Percentiles rank a stretch among this genome's conserved stretches.
Conservation (phyloP, 2,797 vertebrate species). For the Eleutherodactylus coqui region DNA sequence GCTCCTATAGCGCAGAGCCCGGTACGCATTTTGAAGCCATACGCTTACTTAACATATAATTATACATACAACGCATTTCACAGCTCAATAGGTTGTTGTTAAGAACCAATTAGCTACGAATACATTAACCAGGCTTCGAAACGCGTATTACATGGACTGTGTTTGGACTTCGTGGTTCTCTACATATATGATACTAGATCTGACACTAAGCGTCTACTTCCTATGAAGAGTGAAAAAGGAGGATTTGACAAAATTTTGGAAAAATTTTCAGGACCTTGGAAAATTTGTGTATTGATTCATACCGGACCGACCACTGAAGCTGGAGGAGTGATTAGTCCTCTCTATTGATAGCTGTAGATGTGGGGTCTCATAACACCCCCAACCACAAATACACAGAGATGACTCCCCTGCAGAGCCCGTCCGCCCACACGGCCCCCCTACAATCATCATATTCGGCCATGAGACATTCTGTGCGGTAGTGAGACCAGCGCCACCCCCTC, state of each 20-base stretch:
- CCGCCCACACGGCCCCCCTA: neutral
- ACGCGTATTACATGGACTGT: too few species aligned
- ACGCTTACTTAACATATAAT: neutral
- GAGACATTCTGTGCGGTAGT: conserved; percentile 7
- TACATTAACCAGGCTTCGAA: neutral
- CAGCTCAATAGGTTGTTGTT: neutral
- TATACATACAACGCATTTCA: neutral
- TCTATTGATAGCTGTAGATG: too few species aligned
- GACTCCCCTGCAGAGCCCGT: neutral
- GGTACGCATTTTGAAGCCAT: too few species aligned
- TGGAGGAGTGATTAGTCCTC: too few species aligned
- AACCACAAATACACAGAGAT: neutral
- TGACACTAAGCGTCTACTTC: neutral
- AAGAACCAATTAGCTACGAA: neutral
- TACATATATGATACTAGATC: neutral
- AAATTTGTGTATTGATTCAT: neutral
- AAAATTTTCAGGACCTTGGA: neutral
- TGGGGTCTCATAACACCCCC: neutral
- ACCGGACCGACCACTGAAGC: neutral
- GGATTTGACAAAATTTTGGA: neutral
- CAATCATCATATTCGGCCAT: neutral
- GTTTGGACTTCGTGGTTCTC: too few species aligned
- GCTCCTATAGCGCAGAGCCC: too few species aligned
- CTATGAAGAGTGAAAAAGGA: neutral
- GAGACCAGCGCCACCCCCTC: neutral